Conservation (phyloP, 2,113 vertebrate species). For the Macroglossus sobrinus region DNA sequence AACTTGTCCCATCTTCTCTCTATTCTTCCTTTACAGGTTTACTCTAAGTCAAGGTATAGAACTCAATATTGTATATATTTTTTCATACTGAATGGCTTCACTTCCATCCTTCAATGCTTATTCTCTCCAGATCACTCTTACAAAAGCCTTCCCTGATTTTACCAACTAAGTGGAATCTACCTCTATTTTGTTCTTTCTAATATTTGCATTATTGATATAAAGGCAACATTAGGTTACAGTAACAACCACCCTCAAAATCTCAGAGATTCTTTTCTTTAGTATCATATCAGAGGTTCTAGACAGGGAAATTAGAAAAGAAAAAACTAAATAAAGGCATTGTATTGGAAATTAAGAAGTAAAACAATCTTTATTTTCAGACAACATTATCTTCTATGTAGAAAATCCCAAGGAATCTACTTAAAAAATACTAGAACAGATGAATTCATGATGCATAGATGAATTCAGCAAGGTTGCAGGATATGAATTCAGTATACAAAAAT, state of each 20-base stretch:
- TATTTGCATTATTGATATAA: background rate
- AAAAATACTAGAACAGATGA: background rate
- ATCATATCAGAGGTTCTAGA: background rate
- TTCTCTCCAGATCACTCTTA: background rate
- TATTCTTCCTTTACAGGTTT: background rate
- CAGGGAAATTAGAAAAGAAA: background rate
- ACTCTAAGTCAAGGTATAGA: background rate
- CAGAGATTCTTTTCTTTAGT: background rate
- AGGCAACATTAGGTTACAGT: background rate
- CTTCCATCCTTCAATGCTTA: background rate
- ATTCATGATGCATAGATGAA: background rate
- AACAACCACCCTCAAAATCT: background rate
- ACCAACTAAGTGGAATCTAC: background rate
- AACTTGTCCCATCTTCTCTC: background rate
- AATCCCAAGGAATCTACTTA: background rate
- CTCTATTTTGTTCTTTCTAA: background rate
- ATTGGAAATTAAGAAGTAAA: constrained; percentile 13
- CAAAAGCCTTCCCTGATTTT: background rate
- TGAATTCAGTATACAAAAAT: background rate
- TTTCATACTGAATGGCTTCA: background rate
- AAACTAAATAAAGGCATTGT: background rate
- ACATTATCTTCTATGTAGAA: background rate
- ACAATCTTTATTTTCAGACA: background rate
- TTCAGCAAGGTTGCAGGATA: background rate
- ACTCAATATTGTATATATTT: background rate